Evolutionary conservation across 2,888 invertebrate genomes (phyloP).

Genomic region (Drosophila paranaensis): DNA sequence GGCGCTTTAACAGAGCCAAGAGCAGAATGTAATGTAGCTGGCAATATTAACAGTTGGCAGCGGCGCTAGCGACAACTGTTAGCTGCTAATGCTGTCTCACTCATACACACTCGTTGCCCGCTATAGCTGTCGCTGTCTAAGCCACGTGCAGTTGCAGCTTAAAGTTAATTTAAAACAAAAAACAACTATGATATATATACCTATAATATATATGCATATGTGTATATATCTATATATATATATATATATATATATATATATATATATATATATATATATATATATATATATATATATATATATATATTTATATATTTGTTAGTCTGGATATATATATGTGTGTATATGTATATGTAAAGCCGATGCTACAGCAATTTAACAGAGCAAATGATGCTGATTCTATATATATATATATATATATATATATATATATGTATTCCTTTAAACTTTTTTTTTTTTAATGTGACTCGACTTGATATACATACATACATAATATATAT

Average conservation of each 20-base stretch:
- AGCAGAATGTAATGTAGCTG: slow-evolving; percentile 16
- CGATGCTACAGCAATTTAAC: slow-evolving; percentile 44
- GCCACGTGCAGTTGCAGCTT: slow-evolving; percentile 56
- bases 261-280: slow-evolving; percentile 19
- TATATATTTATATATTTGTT: slow-evolving; percentile 51
- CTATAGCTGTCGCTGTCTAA: slow-evolving; percentile 58
- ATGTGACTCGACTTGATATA: slow-evolving; percentile 62
- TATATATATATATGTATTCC: slow-evolving; percentile 28
- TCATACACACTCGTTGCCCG: slow-evolving; percentile 46
- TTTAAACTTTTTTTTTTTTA: slow-evolving; percentile 47
- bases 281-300: slow-evolving; percentile 26
- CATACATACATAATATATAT: slow-evolving; percentile 50
- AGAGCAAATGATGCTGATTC: slow-evolving; percentile 39
- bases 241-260: slow-evolving; percentile 44
- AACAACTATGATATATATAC: slow-evolving; percentile 47
- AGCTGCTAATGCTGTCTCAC: slow-evolving; percentile 35
- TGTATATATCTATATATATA: slow-evolving; percentile 24
- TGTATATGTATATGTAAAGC: slow-evolving; percentile 24
- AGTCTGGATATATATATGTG: slow-evolving; percentile 45
- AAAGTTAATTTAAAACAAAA: slow-evolving; percentile 28
- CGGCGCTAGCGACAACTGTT: slow-evolving; percentile 10
- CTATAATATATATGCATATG: slow-evolving; percentile 27
- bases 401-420: slow-evolving; percentile 22
- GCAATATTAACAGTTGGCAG: slow-evolving; percentile 3
- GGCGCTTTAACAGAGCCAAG: too few relatives aligned